phyloP scores from a whole-genome alignment of 2,797 vertebrate species.

The Anguilla pacifica region DNA sequence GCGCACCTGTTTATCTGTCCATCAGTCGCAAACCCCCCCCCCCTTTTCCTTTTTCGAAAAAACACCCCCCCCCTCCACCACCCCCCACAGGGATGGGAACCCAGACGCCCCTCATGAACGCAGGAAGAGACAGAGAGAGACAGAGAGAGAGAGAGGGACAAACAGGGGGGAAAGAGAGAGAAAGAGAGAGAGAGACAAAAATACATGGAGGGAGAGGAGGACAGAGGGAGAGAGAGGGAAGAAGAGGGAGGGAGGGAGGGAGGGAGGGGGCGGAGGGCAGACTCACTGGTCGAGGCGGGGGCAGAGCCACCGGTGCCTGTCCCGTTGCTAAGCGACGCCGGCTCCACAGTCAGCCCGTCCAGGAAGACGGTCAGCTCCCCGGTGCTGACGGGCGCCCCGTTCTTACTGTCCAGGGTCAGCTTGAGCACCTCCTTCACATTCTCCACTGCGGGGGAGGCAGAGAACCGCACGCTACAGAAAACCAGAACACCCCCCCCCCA shows the following conservation, averaged over 20 bases:
- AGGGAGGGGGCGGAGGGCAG: too few species aligned
- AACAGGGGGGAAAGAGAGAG: background rate
- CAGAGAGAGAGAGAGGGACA: background rate
- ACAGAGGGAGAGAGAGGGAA: background rate
- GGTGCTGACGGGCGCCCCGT: conserved; percentile 74
- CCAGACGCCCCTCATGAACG: background rate
- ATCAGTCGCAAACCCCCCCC: background rate
- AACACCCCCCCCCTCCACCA: background rate
- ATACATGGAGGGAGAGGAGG: background rate
- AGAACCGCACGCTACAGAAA: too few species aligned
- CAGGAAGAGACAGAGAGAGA: background rate
- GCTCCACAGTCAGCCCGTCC: conserved; percentile 85
- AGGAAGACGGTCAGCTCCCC: conserved; percentile 92
- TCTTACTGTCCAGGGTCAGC: conserved; percentile 89
- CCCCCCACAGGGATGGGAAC: background rate
- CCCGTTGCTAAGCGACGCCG: conserved; percentile 78
- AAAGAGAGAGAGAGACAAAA: background rate
- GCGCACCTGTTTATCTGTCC: too few species aligned
- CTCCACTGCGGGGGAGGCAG: conserved; percentile 77
- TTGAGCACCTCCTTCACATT: conserved; percentile 93
- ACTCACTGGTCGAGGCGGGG: conserved; percentile 70
- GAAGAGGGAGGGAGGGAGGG: background rate
- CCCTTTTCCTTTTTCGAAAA: background rate
- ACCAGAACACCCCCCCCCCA: too few species aligned
- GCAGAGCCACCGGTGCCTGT: conserved; percentile 44